Evolutionary conservation across 2,888 invertebrate genomes (phyloP).

Genomic region (Omphaloscelis lunosa): DNA sequence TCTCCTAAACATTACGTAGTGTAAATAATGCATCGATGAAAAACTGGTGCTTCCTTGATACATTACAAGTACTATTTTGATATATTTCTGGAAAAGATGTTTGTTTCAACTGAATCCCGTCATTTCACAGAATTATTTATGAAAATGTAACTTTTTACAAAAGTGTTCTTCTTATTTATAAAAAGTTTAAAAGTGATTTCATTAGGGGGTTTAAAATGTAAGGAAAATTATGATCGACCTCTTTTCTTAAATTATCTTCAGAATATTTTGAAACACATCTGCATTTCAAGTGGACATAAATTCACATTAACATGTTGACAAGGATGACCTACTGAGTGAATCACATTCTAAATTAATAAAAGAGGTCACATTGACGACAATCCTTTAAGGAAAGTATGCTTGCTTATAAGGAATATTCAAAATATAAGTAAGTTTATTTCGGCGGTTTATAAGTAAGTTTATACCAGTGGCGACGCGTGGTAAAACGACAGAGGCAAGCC

Average conservation of each 20-base stretch:
- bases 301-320: neutral
- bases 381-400: neutral
- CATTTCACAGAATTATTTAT: neutral
- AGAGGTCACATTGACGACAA: neutral
- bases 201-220: neutral
- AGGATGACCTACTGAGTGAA: slow-evolving; percentile 8
- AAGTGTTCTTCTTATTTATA: neutral
- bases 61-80: slow-evolving; percentile 5
- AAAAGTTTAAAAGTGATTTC: neutral
- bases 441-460: too few relatives aligned
- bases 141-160: neutral
- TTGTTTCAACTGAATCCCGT: slow-evolving; percentile 27
- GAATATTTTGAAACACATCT: neutral
- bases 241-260: neutral
- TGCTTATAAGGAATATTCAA: neutral
- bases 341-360: slow-evolving; percentile 32
- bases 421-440: neutral
- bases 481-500: too few relatives aligned
- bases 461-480: too few relatives aligned
- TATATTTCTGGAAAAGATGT: slow-evolving; percentile 13
- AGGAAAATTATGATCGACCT: neutral
- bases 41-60: slow-evolving; percentile 8
- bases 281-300: slow-evolving; percentile 7
- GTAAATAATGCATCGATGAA: slow-evolving; percentile 17
- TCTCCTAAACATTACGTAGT: neutral